Percentiles rank a stretch among this genome's conserved stretches.
phyloP scores from a whole-genome alignment of 2,113 vertebrate species.

The Noctilio leporinus region DNA sequence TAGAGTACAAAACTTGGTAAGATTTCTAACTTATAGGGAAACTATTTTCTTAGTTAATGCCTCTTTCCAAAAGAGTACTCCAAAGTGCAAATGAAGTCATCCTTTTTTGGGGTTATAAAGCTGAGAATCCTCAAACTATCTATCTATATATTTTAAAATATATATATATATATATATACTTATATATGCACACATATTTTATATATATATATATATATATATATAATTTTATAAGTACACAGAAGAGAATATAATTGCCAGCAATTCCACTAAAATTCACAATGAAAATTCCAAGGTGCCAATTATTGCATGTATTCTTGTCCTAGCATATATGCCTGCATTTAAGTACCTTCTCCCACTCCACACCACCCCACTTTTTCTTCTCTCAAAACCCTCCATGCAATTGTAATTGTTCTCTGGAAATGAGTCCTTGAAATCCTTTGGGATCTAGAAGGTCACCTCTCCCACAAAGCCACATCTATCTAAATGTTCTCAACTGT shows the following conservation, averaged over 20 bases:
- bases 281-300: slow-evolving; percentile 38
- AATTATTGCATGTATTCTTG: neutral
- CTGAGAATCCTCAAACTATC: neutral
- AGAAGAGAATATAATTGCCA: neutral
- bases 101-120: slow-evolving; percentile 19
- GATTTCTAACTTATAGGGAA: neutral
- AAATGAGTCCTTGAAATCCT: slow-evolving; percentile 53
- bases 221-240: neutral
- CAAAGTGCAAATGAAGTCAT: neutral
- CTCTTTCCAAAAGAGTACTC: neutral
- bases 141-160: too few species aligned
- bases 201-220: too few species aligned
- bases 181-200: too few species aligned
- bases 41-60: neutral
- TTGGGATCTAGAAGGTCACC: slow-evolving; percentile 17
- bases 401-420: neutral
- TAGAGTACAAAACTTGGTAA: neutral
- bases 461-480: neutral
- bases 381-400: neutral
- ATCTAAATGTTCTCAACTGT: neutral
- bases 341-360: neutral
- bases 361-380: neutral
- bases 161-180: too few species aligned
- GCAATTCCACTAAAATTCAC: neutral
- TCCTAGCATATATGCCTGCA: neutral